A percentile compares a stretch with the other conserved stretches of the same genome.
phyloP scores from a whole-genome alignment of 2,113 vertebrate species.

The Microcebus lehilahytsara region DNA sequence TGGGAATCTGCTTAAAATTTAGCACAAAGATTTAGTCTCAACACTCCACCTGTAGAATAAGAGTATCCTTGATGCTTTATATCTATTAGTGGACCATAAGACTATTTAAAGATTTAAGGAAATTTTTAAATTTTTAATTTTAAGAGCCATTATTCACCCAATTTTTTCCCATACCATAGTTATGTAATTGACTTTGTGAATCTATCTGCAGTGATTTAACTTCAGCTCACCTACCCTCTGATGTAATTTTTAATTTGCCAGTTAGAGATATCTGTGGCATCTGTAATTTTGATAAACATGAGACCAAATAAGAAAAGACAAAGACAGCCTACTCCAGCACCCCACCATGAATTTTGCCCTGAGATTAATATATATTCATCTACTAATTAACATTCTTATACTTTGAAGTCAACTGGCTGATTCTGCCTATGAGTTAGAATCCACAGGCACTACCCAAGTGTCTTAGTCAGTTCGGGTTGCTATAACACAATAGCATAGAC shows the following conservation, averaged over 20 bases:
- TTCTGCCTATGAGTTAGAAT: background rate
- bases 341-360: background rate
- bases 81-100: background rate
- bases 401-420: background rate
- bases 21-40: background rate
- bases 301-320: background rate
- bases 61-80: background rate
- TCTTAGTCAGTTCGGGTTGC: background rate
- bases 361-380: background rate
- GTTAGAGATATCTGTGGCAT: background rate
- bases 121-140: background rate
- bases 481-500: background rate
- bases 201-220: background rate
- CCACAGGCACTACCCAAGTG: background rate
- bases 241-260: slow-evolving; percentile 13
- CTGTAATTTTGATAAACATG: background rate
- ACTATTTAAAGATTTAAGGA: background rate
- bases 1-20: background rate
- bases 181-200: background rate
- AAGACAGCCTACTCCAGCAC: background rate
- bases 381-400: background rate
- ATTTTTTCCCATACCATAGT: background rate
- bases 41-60: background rate
- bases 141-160: background rate
- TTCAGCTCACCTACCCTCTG: background rate